Evolutionary conservation across 2,888 invertebrate genomes (phyloP).

Genomic region (Cheilosia variabilis): DNA sequence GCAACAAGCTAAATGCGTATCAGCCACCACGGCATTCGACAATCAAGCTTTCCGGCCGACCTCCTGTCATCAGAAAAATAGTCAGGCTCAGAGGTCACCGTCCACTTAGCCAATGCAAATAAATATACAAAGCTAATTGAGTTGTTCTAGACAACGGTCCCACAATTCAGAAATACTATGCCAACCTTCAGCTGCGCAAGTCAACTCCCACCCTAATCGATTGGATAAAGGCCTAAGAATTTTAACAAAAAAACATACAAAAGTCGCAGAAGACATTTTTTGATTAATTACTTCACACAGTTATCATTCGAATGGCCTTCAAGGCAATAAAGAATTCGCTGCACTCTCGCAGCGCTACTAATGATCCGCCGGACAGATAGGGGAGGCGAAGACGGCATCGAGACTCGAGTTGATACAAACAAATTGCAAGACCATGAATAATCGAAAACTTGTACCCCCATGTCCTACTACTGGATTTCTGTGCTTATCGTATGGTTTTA

Average conservation of each 20-base stretch:
- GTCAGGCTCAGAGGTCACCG: neutral
- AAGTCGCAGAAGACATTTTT: neutral
- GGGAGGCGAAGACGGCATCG: too few relatives aligned
- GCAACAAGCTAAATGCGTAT: too few relatives aligned
- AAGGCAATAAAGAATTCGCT: slow-evolving; percentile 1
- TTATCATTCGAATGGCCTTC: slow-evolving; percentile 38
- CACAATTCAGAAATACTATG: slow-evolving; percentile 26
- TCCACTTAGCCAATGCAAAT: neutral
- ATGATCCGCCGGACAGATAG: slow-evolving; percentile 18
- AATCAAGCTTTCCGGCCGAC: neutral
- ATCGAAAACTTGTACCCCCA: slow-evolving; percentile 41
- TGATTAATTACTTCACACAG: slow-evolving; percentile 54
- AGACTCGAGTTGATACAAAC: neutral
- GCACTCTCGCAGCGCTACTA: slow-evolving; percentile 32
- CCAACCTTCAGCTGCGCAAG: slow-evolving; percentile 30
- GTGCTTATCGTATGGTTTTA: slow-evolving; percentile 25
- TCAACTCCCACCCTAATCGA: slow-evolving; percentile 41
- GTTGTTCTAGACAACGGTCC: slow-evolving; percentile 1
- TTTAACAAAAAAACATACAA: slow-evolving; percentile 8
- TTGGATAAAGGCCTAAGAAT: slow-evolving; percentile 35
- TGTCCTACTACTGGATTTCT: slow-evolving; percentile 19
- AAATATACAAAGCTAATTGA: slow-evolving; percentile 11
- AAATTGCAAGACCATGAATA: slow-evolving; percentile 29
- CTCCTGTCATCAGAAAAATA: neutral
- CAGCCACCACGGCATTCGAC: too few relatives aligned